phyloP scores from a whole-genome alignment of 2,888 invertebrate genomes.

The Parnassius glacialis region DNA sequence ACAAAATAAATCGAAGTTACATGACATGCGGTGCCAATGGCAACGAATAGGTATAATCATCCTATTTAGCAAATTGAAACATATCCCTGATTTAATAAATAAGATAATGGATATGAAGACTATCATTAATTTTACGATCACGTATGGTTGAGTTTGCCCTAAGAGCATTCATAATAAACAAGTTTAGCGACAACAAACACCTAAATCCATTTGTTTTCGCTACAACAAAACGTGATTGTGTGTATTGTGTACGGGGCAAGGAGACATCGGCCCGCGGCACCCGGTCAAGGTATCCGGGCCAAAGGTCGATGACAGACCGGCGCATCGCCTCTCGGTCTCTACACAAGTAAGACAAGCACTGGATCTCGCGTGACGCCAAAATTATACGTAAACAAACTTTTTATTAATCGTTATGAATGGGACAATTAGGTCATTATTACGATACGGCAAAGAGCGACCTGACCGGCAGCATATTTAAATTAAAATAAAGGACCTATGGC shows the following conservation, averaged over 20 bases:
- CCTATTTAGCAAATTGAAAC: background rate
- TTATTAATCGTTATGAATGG: background rate
- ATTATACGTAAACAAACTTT: constrained; percentile 34
- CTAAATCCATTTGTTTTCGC: constrained; percentile 36
- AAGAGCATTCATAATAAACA: constrained; percentile 6
- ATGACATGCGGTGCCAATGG: background rate
- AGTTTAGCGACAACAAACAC: constrained; percentile 28
- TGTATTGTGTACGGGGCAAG: constrained; percentile 57
- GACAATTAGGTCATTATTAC: constrained; percentile 4
- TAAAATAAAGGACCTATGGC: background rate
- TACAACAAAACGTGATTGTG: constrained; percentile 66
- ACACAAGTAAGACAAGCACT: constrained; percentile 14
- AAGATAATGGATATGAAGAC: background rate
- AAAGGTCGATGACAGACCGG: constrained; percentile 77
- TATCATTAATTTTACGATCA: too few relatives aligned
- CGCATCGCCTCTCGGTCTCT: constrained; percentile 41
- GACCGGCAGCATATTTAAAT: constrained; percentile 2
- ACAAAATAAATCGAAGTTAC: background rate
- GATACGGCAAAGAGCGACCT: background rate
- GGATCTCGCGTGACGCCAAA: constrained; percentile 58
- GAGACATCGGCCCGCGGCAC: constrained; percentile 64
- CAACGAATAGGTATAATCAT: background rate
- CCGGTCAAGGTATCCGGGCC: constrained; percentile 80
- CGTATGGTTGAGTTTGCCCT: too few relatives aligned
- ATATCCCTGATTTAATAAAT: background rate